A percentile compares a stretch with the other conserved stretches of the same genome.
phyloP scores from a whole-genome alignment of 2,113 vertebrate species.

The Brachionichthys hirsutus region DNA sequence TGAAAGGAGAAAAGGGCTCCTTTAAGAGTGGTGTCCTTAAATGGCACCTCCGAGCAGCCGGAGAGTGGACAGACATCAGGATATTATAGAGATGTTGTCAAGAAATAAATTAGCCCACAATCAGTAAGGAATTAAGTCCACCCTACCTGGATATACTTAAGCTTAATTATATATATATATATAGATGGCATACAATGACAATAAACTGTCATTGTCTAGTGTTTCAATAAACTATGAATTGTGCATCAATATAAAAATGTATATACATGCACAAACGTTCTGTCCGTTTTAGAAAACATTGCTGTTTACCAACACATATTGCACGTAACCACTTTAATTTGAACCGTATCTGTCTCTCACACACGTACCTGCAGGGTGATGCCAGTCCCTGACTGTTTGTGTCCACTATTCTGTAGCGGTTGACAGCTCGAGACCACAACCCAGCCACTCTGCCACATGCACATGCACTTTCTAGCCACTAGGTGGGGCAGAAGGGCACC shows the following conservation, averaged over 20 bases:
- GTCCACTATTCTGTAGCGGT: constrained; percentile 92
- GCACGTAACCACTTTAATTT: neutral
- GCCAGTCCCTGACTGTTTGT: constrained; percentile 82
- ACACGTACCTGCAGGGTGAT: constrained; percentile 42
- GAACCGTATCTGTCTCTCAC: neutral
- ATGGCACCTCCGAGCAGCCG: too few species aligned
- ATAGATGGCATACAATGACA: constrained; percentile 9
- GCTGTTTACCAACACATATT: neutral
- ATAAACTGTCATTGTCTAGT: too few species aligned
- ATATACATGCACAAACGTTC: too few species aligned
- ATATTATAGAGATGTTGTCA: neutral
- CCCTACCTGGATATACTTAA: constrained; percentile 23
- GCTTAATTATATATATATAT: constrained; percentile 24
- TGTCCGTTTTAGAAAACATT: neutral
- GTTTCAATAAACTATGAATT: too few species aligned
- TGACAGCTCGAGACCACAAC: constrained; percentile 85
- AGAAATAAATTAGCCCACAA: constrained; percentile 26
- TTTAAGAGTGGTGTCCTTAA: too few species aligned
- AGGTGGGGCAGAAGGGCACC: constrained; percentile 10
- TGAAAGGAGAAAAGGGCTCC: too few species aligned
- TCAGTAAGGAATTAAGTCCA: constrained; percentile 22
- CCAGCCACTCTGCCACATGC: constrained; percentile 69
- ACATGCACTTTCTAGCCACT: constrained; percentile 27
- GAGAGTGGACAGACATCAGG: too few species aligned
- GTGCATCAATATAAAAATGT: too few species aligned